A percentile compares a stretch with the other conserved stretches of the same genome.
Conservation (phyloP, 2,797 vertebrate species). For the Cossypha caffra region DNA sequence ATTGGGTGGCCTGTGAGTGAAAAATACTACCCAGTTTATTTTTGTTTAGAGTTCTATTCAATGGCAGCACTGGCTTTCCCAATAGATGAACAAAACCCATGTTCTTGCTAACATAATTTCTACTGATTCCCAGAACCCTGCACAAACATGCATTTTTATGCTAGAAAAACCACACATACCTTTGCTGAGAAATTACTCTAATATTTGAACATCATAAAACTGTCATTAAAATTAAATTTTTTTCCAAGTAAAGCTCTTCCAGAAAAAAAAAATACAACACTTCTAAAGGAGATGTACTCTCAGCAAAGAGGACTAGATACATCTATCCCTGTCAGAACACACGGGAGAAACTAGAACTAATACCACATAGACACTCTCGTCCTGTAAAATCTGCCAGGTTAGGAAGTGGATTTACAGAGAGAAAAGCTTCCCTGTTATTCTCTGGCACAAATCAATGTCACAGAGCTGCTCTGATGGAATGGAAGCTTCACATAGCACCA, state of each 20-base stretch:
- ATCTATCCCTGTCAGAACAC: not conserved
- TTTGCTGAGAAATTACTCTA: not conserved
- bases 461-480: not conserved
- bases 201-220: not conserved
- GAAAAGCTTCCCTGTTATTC: not conserved
- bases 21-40: not conserved
- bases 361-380: not conserved
- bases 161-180: not conserved
- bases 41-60: not conserved
- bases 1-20: not conserved
- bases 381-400: not conserved
- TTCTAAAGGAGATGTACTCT: not conserved
- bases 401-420: not conserved
- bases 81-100: not conserved
- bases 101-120: not conserved
- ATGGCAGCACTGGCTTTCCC: not conserved
- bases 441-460: slow-evolving; percentile 8
- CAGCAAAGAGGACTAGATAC: not conserved
- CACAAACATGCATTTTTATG: not conserved
- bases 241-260: not conserved
- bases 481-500: not conserved
- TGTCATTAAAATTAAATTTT: not conserved
- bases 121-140: not conserved
- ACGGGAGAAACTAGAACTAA: not conserved
- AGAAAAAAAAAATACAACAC: not conserved